Evolutionary conservation across 2,888 invertebrate species (phyloP).

Genomic region (Hydrotaea cyrtoneurina): DNA sequence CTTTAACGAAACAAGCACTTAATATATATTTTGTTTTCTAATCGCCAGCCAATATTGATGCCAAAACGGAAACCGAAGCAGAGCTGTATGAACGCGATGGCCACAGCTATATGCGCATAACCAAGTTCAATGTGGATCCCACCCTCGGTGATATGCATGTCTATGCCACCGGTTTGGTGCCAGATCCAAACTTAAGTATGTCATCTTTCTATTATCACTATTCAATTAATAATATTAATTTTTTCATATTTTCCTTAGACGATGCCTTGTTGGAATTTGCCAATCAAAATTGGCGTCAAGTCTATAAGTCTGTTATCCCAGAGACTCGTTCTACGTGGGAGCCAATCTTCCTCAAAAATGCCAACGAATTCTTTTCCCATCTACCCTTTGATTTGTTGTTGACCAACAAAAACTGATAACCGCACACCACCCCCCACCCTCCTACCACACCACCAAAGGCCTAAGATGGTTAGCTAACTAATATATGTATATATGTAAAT

Average conservation of each 20-base stretch:
- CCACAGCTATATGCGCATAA: conserved; percentile 83
- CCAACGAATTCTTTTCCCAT: conserved; percentile 77
- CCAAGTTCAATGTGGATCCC: conserved; percentile 84
- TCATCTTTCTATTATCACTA: no score
- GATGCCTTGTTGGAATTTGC: conserved; percentile 80
- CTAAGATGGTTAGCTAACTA: conserved; percentile 10
- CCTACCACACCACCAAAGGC: background rate
- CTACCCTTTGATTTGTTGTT: conserved; percentile 78
- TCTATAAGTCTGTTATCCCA: conserved; percentile 82
- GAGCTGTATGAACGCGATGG: conserved; percentile 82
- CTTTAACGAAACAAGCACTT: no score
- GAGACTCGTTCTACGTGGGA: conserved; percentile 78
- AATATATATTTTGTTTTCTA: no score
- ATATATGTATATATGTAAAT: background rate
- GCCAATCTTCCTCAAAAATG: conserved; percentile 74
- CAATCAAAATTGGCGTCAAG: conserved; percentile 83
- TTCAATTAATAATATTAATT: conserved; percentile 9
- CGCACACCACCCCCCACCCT: no score
- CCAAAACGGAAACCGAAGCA: conserved; percentile 84
- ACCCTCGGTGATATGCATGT: conserved; percentile 85
- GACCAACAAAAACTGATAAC: conserved; percentile 70
- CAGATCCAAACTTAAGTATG: conserved; percentile 86
- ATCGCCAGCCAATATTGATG: conserved; percentile 84
- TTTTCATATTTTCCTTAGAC: conserved; percentile 69
- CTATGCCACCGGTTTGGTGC: conserved; percentile 83